Evolutionary conservation across 2,113 vertebrate genomes (phyloP).

Genomic region (Larimichthys crocea): DNA sequence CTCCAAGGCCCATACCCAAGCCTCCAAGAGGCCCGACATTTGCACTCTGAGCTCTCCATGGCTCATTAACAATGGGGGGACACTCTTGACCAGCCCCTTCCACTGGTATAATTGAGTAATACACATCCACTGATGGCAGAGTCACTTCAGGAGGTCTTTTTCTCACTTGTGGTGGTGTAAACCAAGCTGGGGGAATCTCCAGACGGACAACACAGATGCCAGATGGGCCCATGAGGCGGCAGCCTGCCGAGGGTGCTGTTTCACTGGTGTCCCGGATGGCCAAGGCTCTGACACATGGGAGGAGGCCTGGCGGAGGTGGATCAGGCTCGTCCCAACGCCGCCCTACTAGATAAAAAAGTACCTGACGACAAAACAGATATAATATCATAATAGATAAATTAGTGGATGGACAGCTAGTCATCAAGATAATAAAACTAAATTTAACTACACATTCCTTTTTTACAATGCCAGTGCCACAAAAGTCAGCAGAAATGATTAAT

Average conservation of each 20-base stretch:
- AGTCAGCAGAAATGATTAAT: neutral
- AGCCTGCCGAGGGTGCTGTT: conserved; percentile 87
- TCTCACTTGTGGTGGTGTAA: conserved; percentile 85
- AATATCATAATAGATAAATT: neutral
- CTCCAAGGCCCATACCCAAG: conserved; percentile 61
- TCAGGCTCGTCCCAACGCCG: conserved; percentile 88
- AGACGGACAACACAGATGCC: conserved; percentile 94
- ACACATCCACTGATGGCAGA: conserved; percentile 88
- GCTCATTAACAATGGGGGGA: conserved; percentile 84
- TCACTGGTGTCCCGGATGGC: conserved; percentile 89
- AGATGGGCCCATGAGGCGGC: conserved; percentile 88
- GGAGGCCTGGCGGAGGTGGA: conserved; percentile 69
- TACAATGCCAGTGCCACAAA: too few relatives aligned
- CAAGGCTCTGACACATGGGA: conserved; percentile 91
- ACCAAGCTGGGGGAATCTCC: conserved; percentile 92
- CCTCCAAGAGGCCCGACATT: conserved; percentile 72
- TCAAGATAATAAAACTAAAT: neutral
- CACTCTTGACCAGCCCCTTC: conserved; percentile 85
- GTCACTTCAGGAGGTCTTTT: conserved; percentile 76
- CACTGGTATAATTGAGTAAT: conserved; percentile 87
- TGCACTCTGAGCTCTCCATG: conserved; percentile 80
- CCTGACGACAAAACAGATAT: conserved; percentile 71
- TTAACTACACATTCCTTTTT: too few relatives aligned
- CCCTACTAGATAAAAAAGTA: conserved; percentile 92
- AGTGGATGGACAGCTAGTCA: neutral